Evolutionary conservation across 2,888 invertebrate genomes (phyloP).

Genomic region (Camponotus fellah): DNA sequence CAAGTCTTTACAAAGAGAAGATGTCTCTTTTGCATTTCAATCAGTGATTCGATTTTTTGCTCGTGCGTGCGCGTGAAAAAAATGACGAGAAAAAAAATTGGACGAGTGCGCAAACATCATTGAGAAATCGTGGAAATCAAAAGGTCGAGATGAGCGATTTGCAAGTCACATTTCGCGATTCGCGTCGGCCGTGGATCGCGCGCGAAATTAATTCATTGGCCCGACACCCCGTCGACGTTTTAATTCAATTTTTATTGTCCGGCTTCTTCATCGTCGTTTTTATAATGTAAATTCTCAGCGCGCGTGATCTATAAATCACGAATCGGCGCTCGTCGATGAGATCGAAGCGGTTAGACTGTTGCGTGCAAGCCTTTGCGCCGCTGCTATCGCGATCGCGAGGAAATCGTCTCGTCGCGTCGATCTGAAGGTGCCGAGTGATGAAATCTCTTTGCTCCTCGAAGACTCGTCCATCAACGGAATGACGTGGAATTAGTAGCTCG

Average conservation of each 20-base stretch:
- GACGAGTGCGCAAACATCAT: conserved; percentile 50
- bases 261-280: conserved; percentile 7
- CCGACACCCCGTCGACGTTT: conserved; percentile 50
- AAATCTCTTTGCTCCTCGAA: conserved; percentile 58
- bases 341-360: neutral
- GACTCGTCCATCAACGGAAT: conserved; percentile 70
- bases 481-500: conserved; percentile 69
- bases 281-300: neutral
- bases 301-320: conserved; percentile 32
- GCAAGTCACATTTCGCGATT: conserved; percentile 67
- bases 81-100: conserved; percentile 42
- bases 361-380: conserved; percentile 45
- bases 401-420: conserved; percentile 61
- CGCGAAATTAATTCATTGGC: conserved; percentile 38
- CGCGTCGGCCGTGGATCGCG: conserved; percentile 36
- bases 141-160: conserved; percentile 69
- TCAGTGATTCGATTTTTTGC: conserved; percentile 23
- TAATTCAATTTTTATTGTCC: conserved; percentile 59
- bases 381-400: conserved; percentile 40
- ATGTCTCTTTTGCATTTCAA: conserved; percentile 38
- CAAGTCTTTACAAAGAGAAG: neutral
- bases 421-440: conserved; percentile 71
- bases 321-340: neutral
- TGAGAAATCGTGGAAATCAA: conserved; percentile 78
- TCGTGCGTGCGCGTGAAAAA: neutral